Evolutionary conservation across 2,888 invertebrate genomes (phyloP).

Genomic region (Ommatoiulus sabulosus): DNA sequence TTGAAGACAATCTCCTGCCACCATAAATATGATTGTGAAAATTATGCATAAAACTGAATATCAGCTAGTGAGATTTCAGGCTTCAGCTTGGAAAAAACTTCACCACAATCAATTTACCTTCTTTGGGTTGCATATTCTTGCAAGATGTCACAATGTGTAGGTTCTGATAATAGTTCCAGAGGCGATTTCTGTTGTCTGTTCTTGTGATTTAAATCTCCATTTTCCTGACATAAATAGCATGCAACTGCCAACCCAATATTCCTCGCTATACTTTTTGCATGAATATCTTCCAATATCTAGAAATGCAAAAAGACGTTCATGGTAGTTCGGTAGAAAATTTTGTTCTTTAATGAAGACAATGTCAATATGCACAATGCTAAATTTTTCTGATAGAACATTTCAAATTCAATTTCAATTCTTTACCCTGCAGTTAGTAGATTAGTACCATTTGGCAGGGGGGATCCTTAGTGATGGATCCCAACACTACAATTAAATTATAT

Average conservation of each 20-base stretch:
- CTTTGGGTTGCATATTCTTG: slow-evolving; percentile 67
- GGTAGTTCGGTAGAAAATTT: background rate
- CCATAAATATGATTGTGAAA: too few species aligned
- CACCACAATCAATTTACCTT: slow-evolving; percentile 61
- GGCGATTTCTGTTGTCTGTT: slow-evolving; percentile 79
- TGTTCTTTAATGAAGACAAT: background rate
- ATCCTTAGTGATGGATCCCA: too few species aligned
- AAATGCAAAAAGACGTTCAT: background rate
- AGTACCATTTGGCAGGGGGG: too few species aligned
- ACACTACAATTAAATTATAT: too few species aligned
- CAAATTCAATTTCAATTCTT: too few species aligned
- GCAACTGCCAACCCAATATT: slow-evolving; percentile 76
- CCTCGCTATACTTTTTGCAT: slow-evolving; percentile 69
- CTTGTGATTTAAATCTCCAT: slow-evolving; percentile 72
- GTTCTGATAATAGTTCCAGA: slow-evolving; percentile 76
- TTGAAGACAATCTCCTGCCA: background rate
- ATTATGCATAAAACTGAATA: too few species aligned
- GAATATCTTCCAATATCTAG: slow-evolving; percentile 69
- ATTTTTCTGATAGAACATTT: too few species aligned
- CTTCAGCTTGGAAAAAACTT: too few species aligned
- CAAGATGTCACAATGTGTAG: slow-evolving; percentile 71
- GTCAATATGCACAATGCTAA: too few species aligned
- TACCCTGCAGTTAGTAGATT: too few species aligned
- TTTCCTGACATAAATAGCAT: slow-evolving; percentile 78
- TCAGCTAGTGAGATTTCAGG: too few species aligned